Conservation (phyloP, 1,140 invertebrate species). For the Anthonomus grandis region DNA sequence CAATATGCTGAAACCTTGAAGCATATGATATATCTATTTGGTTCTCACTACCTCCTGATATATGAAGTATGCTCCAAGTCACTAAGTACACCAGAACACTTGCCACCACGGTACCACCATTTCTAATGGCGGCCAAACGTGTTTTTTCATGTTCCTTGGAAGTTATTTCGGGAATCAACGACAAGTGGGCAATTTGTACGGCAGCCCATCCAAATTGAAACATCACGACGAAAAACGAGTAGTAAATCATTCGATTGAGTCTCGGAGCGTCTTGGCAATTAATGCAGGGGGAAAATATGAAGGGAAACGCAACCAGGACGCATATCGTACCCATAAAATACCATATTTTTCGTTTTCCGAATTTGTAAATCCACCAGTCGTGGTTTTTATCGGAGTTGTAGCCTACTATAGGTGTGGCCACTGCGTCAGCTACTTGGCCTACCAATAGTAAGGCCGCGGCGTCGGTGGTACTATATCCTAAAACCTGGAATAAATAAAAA, state of each 20-base stretch:
- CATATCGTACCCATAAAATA: slow-evolving; percentile 83
- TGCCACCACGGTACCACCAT: slow-evolving; percentile 66
- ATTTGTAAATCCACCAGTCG: slow-evolving; percentile 61
- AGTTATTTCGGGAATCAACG: slow-evolving; percentile 72
- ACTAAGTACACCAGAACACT: slow-evolving; percentile 63
- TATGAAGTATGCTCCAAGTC: slow-evolving; percentile 56
- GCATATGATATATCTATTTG: slow-evolving; percentile 68
- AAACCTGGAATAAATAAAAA: slow-evolving; percentile 52
- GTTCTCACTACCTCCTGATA: slow-evolving; percentile 51
- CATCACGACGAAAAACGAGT: slow-evolving; percentile 82
- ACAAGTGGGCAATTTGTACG: slow-evolving; percentile 92
- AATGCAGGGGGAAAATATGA: slow-evolving; percentile 83
- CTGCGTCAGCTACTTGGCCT: slow-evolving; percentile 82
- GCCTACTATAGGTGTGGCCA: slow-evolving; percentile 87
- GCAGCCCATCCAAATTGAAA: slow-evolving; percentile 97
- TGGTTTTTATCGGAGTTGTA: slow-evolving; percentile 77
- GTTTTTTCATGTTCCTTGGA: slow-evolving; percentile 75
- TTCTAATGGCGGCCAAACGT: slow-evolving; percentile 77
- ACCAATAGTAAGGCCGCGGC: slow-evolving; percentile 79
- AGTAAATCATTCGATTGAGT: slow-evolving; percentile 82
- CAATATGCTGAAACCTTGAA: slow-evolving; percentile 75
- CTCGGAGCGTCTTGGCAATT: slow-evolving; percentile 63
- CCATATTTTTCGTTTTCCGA: slow-evolving; percentile 88
- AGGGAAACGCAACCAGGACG: slow-evolving; percentile 80
- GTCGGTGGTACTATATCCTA: slow-evolving; percentile 68